A percentile compares a stretch with the other conserved stretches of the same genome.
These are phyloP conservation scores for Chaetogeoica ovagalla DNA, from an alignment of 2,888 invertebrate genomes.

Conservation along the genomic window DNA sequence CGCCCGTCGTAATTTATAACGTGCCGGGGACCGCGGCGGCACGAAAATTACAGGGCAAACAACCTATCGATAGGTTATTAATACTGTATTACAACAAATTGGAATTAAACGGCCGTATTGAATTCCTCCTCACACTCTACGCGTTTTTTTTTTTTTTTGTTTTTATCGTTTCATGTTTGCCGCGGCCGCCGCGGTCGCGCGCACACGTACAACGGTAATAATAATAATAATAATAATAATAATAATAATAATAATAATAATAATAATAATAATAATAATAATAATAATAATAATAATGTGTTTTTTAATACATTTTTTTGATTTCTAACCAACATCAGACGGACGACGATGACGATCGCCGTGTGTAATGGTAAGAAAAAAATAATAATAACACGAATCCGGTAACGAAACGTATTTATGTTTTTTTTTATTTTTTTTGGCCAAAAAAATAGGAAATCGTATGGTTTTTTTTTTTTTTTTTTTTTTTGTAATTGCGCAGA, in stretches of 20 bases:
- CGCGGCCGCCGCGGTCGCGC: neutral
- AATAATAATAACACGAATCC: too few species aligned
- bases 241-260: slow-evolving; percentile 39
- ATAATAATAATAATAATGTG: neutral
- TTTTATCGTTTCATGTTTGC: slow-evolving; percentile 23
- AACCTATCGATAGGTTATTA: slow-evolving; percentile 50
- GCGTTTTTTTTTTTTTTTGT: slow-evolving; percentile 4
- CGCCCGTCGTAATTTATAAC: slow-evolving; percentile 39
- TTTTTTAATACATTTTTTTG: neutral
- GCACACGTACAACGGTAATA: slow-evolving; percentile 38
- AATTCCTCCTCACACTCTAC: slow-evolving; percentile 46
- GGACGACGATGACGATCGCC: too few species aligned
- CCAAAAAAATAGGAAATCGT: too few species aligned
- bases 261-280: neutral
- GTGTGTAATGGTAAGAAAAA: too few species aligned
- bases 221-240: slow-evolving; percentile 26
- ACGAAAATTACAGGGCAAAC: slow-evolving; percentile 50
- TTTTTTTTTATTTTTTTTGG: too few species aligned
- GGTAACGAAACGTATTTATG: too few species aligned
- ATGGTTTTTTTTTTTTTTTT: too few species aligned
- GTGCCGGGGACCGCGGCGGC: neutral
- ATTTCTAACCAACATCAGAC: too few species aligned
- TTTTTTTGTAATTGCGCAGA: too few species aligned
- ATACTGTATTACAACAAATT: slow-evolving; percentile 49
- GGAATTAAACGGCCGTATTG: slow-evolving; percentile 51